Evolutionary conservation across 2,113 vertebrate genomes (phyloP), one percentile per base, ranked within the genome.

Genomic region (Peromyscus californicus): DNA sequence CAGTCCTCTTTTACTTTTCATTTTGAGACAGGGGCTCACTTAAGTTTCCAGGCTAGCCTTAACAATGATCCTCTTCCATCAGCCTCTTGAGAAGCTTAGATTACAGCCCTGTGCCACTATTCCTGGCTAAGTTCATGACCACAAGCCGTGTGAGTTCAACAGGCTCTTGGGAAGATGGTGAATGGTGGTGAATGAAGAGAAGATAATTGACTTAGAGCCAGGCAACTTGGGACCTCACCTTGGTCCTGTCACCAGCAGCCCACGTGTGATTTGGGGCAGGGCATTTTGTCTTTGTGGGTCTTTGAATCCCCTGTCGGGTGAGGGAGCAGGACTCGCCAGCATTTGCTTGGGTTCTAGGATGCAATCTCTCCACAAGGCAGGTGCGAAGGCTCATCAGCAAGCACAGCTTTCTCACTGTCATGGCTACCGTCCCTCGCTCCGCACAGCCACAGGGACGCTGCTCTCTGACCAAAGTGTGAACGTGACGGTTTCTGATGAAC

Each of bases 401-500:
- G 75, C 4, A 84, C 13, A 84, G 26, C 1, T 54, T 94, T 90
- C 8, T 57, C 6, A 42, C 22, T 16, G 48, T 42, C 72, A 24
- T 10, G 70, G 65, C 63, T 65, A 1, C 61, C n/a, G 7, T 69
- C 2, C 29, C 29, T 91, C 16, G 72, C 36, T 45, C 8, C 21
- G n/a, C 21, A 83, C 51, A 93, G 90, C 13, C 67, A 11, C 48
- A 57, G 69, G 86, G 39, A 36, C 54, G 61, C 22, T 84, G 96
- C 74, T 90, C 33, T 93, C 2, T 94, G 69, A 5, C 51, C 48
- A 61, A 65, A 13, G 61, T 89, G n/a, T 84, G 92, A 98, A 22
- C 31, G 7, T 80, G 93, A 89, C 8, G 59, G 61, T 94, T 97
- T 94, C 70, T 48, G 93, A 80, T 72, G 57, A 96, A 67, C 59